Conservation (phyloP, 2,888 invertebrate genomes). For the Aphodius sticticus region DNA sequence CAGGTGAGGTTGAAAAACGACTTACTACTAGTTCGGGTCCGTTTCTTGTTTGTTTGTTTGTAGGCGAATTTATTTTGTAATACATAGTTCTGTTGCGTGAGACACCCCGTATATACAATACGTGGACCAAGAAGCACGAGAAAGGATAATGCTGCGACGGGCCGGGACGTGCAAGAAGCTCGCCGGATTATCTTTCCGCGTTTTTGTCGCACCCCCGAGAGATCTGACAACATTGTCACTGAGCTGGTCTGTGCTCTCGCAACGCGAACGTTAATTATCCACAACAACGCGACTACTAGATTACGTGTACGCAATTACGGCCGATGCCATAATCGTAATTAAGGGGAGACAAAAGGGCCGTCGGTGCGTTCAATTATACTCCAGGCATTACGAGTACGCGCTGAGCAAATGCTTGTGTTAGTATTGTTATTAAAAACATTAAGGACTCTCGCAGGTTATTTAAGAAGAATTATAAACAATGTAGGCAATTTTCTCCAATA, state of each 20-base stretch:
- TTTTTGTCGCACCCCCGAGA: neutral
- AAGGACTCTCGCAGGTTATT: too few relatives aligned
- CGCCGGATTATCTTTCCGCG: neutral
- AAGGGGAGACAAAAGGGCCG: neutral
- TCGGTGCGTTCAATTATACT: neutral
- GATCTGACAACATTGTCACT: conserved; percentile 23
- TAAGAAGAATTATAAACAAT: too few relatives aligned
- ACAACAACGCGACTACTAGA: neutral
- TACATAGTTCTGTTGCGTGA: too few relatives aligned
- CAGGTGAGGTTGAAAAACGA: too few relatives aligned
- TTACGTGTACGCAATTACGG: neutral
- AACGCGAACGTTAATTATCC: neutral
- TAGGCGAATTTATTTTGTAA: too few relatives aligned
- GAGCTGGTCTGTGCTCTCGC: neutral
- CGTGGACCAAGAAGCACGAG: neutral
- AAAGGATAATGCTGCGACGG: neutral
- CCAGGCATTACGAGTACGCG: too few relatives aligned
- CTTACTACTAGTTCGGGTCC: too few relatives aligned
- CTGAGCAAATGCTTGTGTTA: too few relatives aligned
- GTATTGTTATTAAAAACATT: too few relatives aligned
- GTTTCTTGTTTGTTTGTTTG: too few relatives aligned
- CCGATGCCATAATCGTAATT: neutral
- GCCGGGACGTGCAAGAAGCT: neutral
- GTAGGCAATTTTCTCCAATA: too few relatives aligned
- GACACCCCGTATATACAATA: too few relatives aligned